A percentile compares a stretch with the other conserved stretches of the same genome.
Conservation (phyloP, 2,797 vertebrate species). For the Myotis vivesi region DNA sequence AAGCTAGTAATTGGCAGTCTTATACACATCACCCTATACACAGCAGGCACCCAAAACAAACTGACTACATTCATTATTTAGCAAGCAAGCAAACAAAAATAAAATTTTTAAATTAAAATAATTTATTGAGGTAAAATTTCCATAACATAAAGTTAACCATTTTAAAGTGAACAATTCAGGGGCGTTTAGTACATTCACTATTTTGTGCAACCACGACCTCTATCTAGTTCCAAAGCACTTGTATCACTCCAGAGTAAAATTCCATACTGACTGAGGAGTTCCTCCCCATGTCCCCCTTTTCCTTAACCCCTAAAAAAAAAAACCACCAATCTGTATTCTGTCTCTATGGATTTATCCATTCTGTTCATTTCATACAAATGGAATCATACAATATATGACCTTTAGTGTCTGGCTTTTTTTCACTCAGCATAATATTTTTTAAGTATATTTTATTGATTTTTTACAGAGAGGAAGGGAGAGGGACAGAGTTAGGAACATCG, state of each 20-base stretch:
- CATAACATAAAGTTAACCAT: not conserved
- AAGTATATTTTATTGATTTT: too few relatives aligned
- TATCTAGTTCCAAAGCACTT: not conserved
- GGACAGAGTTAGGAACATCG: too few relatives aligned
- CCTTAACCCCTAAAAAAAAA: not conserved
- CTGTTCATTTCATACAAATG: not conserved
- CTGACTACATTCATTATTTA: not conserved
- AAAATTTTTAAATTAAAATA: not conserved
- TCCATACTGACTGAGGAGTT: not conserved
- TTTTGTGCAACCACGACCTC: not conserved
- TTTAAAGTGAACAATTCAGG: not conserved
- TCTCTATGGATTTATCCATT: not conserved
- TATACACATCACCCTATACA: not conserved
- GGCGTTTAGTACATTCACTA: not conserved
- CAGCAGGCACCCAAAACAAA: conserved; percentile 23
- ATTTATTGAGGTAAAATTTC: not conserved
- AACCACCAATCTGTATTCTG: not conserved
- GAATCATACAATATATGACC: not conserved
- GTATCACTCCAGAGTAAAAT: not conserved
- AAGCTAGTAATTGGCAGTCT: not conserved
- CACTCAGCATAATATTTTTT: not conserved
- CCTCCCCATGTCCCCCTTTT: not conserved
- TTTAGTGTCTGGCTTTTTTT: not conserved
- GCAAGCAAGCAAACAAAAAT: not conserved
- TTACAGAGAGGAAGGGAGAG: too few relatives aligned